Evolutionary conservation across 2,797 vertebrate genomes (phyloP).

Genomic region (Channallabes apus): DNA sequence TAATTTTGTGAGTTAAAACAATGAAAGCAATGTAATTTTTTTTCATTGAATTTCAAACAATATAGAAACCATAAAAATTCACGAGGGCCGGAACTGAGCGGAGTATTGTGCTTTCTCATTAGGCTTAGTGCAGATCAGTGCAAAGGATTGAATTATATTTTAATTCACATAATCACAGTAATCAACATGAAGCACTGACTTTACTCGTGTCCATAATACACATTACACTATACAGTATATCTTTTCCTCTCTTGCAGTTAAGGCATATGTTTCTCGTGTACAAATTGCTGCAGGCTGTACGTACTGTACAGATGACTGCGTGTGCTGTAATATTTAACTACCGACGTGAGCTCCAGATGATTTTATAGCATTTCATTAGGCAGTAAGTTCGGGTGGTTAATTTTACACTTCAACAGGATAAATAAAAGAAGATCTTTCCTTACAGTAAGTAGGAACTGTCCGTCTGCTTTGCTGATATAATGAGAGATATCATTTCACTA

Average conservation of each 20-base stretch:
- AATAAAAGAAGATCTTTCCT: not conserved
- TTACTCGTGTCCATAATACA: not conserved
- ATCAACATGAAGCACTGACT: not conserved
- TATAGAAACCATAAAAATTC: not conserved
- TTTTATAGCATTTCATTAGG: constrained; percentile 3
- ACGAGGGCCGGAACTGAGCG: no score
- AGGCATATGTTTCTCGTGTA: not conserved
- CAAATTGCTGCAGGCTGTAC: not conserved
- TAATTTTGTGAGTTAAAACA: not conserved
- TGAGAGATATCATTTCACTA: not conserved
- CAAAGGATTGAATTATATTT: not conserved
- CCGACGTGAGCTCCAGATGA: not conserved
- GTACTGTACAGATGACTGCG: not conserved
- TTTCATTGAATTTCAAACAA: not conserved
- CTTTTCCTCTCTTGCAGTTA: not conserved
- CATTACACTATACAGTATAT: not conserved
- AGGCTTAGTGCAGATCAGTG: not conserved
- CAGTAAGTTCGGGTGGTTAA: not conserved
- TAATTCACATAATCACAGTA: not conserved
- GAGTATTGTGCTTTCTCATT: not conserved
- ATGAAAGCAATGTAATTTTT: not conserved
- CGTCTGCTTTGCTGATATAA: not conserved
- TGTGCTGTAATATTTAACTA: not conserved
- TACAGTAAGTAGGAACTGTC: not conserved
- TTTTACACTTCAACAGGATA: not conserved